Percentiles rank a stretch among this genome's conserved stretches.
Evolutionary conservation across 2,113 vertebrate genomes (phyloP).

Genomic region (Gasterosteus aculeatus): DNA sequence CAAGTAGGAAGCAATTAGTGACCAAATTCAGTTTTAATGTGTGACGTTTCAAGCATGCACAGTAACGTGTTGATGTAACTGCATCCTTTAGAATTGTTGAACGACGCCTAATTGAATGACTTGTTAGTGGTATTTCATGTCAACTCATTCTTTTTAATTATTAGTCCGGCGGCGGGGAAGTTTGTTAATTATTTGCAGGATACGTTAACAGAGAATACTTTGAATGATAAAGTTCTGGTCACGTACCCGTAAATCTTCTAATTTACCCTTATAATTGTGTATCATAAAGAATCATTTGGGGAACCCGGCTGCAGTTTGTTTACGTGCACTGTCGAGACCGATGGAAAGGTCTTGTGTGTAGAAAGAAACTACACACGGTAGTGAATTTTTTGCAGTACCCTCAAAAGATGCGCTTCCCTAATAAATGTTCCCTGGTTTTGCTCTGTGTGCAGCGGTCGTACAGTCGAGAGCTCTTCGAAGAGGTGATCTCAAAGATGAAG

Average conservation of each 20-base stretch:
- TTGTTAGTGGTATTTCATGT: background rate
- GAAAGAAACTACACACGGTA: background rate
- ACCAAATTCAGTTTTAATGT: conserved; percentile 1
- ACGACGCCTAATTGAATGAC: background rate
- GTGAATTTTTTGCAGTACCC: background rate
- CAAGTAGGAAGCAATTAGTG: background rate
- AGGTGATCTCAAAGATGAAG: conserved; percentile 98
- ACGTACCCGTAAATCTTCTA: background rate
- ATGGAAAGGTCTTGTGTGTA: background rate
- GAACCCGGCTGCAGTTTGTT: accelerated
- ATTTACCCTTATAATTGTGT: background rate
- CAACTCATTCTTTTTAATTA: background rate
- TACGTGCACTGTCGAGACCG: accelerated
- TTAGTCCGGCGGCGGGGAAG: too few species aligned
- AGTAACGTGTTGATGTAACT: background rate
- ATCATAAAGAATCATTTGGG: background rate
- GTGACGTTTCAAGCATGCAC: background rate
- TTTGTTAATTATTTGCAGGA: too few species aligned
- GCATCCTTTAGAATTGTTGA: background rate
- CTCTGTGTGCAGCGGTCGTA: conserved; percentile 89
- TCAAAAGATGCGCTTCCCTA: background rate
- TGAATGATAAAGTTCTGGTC: background rate
- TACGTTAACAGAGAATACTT: background rate
- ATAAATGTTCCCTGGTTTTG: background rate
- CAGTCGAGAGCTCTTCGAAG: conserved; percentile 96